Base-by-base conservation (phyloP, 2,113 vertebrate species). In the Vimba vimba region DNA sequence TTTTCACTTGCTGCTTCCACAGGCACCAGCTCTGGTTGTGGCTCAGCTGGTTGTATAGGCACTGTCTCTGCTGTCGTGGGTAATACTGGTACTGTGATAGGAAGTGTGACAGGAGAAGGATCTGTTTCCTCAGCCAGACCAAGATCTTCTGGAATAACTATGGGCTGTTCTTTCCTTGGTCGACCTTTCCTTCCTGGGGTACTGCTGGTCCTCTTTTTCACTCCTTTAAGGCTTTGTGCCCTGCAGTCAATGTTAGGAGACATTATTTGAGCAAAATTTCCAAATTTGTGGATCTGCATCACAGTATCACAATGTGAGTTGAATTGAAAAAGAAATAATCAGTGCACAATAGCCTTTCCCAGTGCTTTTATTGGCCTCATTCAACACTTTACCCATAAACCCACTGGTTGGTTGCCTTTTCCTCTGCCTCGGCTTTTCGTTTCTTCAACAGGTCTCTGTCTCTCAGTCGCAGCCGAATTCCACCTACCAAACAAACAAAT, bases 381-480 rank as follows among this genome's bases (percentile, higher is more conserved):
- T 62, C 76, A 86, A 21, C 13, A 84, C 80, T 93, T 93, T 98
- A 99, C 97, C 96, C 94, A 71, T 93, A 90, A 91, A 96, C 89
- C 96, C 96, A 97, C 90, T 97, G 95, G 86, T 92, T 84, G 66
- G 93, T 95, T 6, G 96, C 94, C 91, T 96, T 97, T 82, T 96
- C 95, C 76, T 95, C 92, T 0, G 94, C 95, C 93, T 98, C 97
- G 0, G 94, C 96, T 91, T 93, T 98, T 90, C 96, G 97, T 91
- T 97, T 99, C 83, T 90, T 96, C 84, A 99, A 96, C 79, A 96
- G 88, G 27, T 96, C 94, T 87, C 97, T 95, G 91, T 98, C 97
- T 87, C 98, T 93, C 91, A 99, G 80, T 81, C 93, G 91, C 15
- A 27, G 88, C 1, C 90, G 92, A 43, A 94, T 93, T 64, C 94